Percentiles rank a stretch among this genome's conserved stretches.
These are phyloP conservation scores for Heliconius erato DNA, from an alignment of 2,888 invertebrate species.

Conservation along the genomic window DNA sequence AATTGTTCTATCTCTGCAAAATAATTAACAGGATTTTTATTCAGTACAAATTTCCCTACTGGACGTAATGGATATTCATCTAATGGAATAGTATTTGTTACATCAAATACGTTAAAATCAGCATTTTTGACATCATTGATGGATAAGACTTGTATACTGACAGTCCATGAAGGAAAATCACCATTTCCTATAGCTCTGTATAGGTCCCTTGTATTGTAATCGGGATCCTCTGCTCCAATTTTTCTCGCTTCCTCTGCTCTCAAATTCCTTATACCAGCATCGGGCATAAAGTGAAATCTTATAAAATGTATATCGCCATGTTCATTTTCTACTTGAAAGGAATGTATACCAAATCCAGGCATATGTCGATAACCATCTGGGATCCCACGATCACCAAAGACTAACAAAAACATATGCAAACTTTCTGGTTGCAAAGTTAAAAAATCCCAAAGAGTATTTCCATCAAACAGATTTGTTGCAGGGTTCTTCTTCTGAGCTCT, in stretches of 20 bases:
- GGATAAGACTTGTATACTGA: conserved; percentile 93
- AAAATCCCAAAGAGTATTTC: conserved; percentile 97
- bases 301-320: conserved; percentile 89
- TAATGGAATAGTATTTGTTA: conserved; percentile 93
- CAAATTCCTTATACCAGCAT: conserved; percentile 93
- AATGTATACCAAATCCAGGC: conserved; percentile 97
- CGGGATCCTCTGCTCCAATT: conserved; percentile 90
- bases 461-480: conserved; percentile 92
- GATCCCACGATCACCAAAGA: conserved; percentile 95
- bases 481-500: conserved; percentile 98
- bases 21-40: conserved; percentile 95
- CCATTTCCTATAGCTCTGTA: conserved; percentile 92
- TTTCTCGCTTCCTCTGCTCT: conserved; percentile 87
- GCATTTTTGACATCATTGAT: conserved; percentile 90
- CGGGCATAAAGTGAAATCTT: conserved; percentile 95
- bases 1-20: conserved; percentile 96
- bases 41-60: conserved; percentile 92
- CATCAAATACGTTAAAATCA: conserved; percentile 94
- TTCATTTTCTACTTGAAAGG: conserved; percentile 93
- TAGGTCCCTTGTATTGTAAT: conserved; percentile 93
- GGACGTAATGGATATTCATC: conserved; percentile 92
- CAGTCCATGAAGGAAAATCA: conserved; percentile 90
- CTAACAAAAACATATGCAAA: conserved; percentile 91
- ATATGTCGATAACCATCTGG: conserved; percentile 95
- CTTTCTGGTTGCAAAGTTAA: conserved; percentile 93